Conservation (phyloP, 2,888 invertebrate species). For the Craniophora ligustri region DNA sequence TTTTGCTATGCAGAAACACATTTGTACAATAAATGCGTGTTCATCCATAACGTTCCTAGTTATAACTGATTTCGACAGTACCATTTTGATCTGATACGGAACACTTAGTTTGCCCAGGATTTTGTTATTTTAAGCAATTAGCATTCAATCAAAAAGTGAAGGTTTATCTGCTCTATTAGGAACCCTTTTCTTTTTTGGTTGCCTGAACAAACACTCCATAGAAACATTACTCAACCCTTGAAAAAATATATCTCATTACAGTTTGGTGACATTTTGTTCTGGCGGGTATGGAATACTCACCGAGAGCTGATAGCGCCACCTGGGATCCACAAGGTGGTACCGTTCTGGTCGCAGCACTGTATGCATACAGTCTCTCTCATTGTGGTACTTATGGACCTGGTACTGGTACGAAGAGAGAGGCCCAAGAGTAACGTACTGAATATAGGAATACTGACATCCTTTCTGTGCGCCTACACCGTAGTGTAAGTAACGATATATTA, state of each 20-base stretch:
- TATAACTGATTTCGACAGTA: too few relatives aligned
- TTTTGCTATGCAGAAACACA: too few relatives aligned
- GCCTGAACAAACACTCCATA: too few relatives aligned
- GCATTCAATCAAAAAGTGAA: too few relatives aligned
- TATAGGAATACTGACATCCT: constrained; percentile 58
- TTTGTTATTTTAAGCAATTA: too few relatives aligned
- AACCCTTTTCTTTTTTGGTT: too few relatives aligned
- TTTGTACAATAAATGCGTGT: too few relatives aligned
- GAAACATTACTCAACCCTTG: too few relatives aligned
- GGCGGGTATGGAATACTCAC: constrained; percentile 77
- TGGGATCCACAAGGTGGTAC: constrained; percentile 66
- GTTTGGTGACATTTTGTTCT: constrained; percentile 80
- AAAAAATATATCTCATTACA: constrained; percentile 64
- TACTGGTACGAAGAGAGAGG: constrained; percentile 68
- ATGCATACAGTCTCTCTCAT: constrained; percentile 77
- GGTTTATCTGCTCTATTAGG: too few relatives aligned
- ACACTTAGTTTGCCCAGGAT: too few relatives aligned
- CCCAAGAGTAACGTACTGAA: constrained; percentile 66
- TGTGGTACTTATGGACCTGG: constrained; percentile 69
- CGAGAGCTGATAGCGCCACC: constrained; percentile 70
- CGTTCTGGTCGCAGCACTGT: constrained; percentile 77
- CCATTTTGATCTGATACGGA: too few relatives aligned
- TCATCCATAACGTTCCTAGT: too few relatives aligned
- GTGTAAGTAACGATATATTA: constrained; percentile 67
- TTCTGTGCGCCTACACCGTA: constrained; percentile 61